Percentiles rank a stretch among this genome's conserved stretches.
Conservation (phyloP, 2,113 vertebrate genomes). For the Hypanus sabinus region DNA sequence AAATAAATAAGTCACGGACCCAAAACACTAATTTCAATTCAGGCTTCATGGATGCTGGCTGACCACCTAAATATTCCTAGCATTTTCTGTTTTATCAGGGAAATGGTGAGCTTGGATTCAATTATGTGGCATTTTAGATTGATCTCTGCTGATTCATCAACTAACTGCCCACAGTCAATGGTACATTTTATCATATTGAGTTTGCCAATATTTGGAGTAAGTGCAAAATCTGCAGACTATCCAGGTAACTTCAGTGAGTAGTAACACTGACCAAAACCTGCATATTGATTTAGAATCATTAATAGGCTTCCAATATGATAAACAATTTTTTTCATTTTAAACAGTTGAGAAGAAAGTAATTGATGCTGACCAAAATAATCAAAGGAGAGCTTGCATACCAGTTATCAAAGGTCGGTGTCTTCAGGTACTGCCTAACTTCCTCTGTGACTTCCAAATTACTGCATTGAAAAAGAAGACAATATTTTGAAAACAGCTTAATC, state of each 20-base stretch:
- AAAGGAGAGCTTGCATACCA: constrained; percentile 50
- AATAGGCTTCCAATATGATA: background rate
- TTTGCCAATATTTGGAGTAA: background rate
- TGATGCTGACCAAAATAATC: background rate
- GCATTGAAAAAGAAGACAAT: constrained; percentile 26
- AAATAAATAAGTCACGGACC: too few species aligned
- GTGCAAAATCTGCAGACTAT: background rate
- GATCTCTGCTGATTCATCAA: background rate
- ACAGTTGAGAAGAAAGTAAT: background rate
- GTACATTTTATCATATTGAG: background rate
- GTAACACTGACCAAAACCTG: background rate
- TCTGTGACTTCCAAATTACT: constrained; percentile 64
- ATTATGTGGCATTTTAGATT: background rate
- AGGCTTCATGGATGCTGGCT: too few species aligned
- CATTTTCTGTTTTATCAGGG: background rate
- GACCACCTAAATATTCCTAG: too few species aligned
- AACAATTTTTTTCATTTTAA: background rate
- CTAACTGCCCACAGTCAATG: background rate
- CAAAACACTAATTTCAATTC: too few species aligned
- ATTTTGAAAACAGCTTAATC: background rate
- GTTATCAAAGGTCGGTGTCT: constrained; percentile 67
- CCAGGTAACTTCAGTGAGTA: background rate
- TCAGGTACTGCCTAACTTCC: constrained; percentile 62
- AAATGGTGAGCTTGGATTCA: background rate
- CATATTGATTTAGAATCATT: background rate